These are phyloP conservation scores for Neoascia interrupta DNA, from an alignment of 2,888 invertebrate genomes.

Conservation along the genomic window DNA sequence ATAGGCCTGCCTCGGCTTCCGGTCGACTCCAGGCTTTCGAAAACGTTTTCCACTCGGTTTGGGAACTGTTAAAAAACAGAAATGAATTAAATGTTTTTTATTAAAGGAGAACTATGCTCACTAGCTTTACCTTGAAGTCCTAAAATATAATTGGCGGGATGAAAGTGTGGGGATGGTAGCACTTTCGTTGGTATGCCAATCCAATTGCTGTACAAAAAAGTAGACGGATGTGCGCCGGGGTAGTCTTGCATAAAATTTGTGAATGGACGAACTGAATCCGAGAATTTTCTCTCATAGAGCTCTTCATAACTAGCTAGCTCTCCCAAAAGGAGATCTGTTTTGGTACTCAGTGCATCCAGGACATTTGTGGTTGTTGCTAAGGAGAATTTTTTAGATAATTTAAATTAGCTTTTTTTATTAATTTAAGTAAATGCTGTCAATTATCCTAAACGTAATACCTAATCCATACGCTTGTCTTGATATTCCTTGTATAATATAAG, in stretches of 20 bases:
- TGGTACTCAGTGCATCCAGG: slow-evolving; percentile 70
- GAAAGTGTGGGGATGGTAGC: slow-evolving; percentile 77
- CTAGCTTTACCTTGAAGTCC: slow-evolving; percentile 85
- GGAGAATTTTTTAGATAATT: neutral
- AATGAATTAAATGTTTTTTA: neutral
- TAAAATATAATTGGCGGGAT: slow-evolving; percentile 79
- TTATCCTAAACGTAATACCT: no score
- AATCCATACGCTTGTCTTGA: no score
- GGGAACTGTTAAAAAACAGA: slow-evolving; percentile 83
- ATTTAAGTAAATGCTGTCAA: no score
- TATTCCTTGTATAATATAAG: no score
- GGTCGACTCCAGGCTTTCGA: slow-evolving; percentile 92
- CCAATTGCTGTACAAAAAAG: slow-evolving; percentile 74
- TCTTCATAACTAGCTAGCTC: slow-evolving; percentile 59
- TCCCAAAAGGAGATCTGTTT: slow-evolving; percentile 68
- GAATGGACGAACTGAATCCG: slow-evolving; percentile 42
- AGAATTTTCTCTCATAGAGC: slow-evolving; percentile 43
- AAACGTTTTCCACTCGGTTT: slow-evolving; percentile 89
- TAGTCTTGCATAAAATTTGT: slow-evolving; percentile 50
- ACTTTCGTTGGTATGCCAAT: slow-evolving; percentile 75
- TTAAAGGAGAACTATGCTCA: no score
- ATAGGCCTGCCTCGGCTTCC: slow-evolving; percentile 98
- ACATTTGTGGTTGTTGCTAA: slow-evolving; percentile 71
- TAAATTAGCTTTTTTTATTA: neutral
- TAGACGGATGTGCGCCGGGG: slow-evolving; percentile 58